A percentile compares a stretch with the other conserved stretches of the same genome.
Conservation (phyloP, 2,888 invertebrate species). For the Drosophila paracracens region DNA sequence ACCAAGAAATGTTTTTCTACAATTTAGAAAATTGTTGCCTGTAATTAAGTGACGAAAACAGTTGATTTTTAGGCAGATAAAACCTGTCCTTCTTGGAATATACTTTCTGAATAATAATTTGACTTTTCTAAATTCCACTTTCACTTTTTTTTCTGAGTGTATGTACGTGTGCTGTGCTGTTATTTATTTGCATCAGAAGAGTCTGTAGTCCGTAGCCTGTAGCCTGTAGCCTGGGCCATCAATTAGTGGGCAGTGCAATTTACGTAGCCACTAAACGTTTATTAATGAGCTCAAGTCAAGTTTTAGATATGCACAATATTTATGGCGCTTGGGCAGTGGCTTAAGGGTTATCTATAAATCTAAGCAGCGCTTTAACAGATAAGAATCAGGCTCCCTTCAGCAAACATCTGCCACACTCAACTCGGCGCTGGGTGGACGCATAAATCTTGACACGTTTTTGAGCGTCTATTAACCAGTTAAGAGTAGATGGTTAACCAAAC, state of each 20-base stretch:
- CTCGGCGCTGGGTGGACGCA: background rate
- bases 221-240: conserved; percentile 17
- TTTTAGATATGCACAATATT: conserved; percentile 52
- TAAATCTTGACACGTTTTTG: background rate
- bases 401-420: background rate
- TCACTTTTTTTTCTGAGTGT: background rate
- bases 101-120: background rate
- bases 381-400: background rate
- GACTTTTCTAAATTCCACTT: background rate
- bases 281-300: conserved; percentile 67
- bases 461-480: background rate
- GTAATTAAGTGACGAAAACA: background rate
- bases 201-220: background rate
- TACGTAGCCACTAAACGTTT: conserved; percentile 67
- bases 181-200: conserved; percentile 32
- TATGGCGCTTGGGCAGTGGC: conserved; percentile 31
- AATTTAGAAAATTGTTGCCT: background rate
- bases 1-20: background rate
- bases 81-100: background rate
- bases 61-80: background rate
- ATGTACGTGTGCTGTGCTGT: conserved; percentile 18
- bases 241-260: conserved; percentile 59
- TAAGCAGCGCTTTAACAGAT: conserved; percentile 54
- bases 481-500: background rate
- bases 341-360: conserved; percentile 68